Evolutionary conservation across 2,113 vertebrate species (phyloP).

Genomic region (Aegithalos caudatus): DNA sequence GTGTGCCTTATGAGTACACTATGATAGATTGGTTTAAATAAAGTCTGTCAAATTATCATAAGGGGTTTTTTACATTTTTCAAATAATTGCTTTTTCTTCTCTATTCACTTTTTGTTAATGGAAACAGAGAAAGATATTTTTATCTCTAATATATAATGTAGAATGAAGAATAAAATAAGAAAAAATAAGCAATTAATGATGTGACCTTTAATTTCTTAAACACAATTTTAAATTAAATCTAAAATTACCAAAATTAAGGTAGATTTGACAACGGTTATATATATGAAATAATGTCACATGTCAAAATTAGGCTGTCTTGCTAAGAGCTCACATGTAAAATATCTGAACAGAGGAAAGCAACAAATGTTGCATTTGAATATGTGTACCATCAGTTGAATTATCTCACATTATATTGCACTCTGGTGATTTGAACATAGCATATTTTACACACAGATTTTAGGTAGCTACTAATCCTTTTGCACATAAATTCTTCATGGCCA

Average conservation of each 20-base stretch:
- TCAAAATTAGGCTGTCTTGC: neutral
- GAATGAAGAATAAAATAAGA: neutral
- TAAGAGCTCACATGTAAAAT: neutral
- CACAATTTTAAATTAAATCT: conserved; percentile 43
- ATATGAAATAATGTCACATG: neutral
- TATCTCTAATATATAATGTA: conserved; percentile 29
- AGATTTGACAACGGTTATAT: neutral
- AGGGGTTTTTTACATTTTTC: conserved; percentile 77
- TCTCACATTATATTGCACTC: neutral
- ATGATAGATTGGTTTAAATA: conserved; percentile 87
- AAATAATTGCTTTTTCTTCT: conserved; percentile 79
- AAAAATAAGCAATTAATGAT: conserved; percentile 27
- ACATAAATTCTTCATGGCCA: neutral
- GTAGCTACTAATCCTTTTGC: neutral
- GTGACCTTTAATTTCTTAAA: conserved; percentile 41
- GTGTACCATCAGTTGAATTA: neutral
- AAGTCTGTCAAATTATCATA: conserved; percentile 79
- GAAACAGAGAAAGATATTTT: conserved; percentile 40
- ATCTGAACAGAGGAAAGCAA: neutral
- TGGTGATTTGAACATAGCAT: neutral
- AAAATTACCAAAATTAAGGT: conserved; percentile 37
- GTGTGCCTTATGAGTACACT: conserved; percentile 57
- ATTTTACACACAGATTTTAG: neutral
- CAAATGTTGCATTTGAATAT: neutral
- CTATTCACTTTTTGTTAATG: conserved; percentile 63